Base-by-base conservation (phyloP, 2,888 invertebrate genomes). In the Dascillus cervinus region DNA sequence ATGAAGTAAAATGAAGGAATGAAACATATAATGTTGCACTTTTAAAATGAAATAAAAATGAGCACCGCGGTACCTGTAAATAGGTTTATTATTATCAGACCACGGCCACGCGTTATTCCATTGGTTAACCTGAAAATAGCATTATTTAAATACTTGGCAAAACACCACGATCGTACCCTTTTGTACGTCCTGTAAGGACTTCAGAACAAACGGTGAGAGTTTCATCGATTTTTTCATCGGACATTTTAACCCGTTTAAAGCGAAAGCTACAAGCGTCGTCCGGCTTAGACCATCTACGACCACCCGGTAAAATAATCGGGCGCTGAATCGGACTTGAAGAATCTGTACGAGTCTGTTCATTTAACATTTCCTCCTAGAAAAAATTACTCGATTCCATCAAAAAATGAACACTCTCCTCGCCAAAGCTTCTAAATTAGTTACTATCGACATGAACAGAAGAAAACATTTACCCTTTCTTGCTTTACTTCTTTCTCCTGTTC, bases 171-270 rank as follows among this genome's bases (percentile, higher is more conserved):
- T n/a, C 71, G 67, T 78, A 92, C 92, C 90, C 90, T 58, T 87
- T 73, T 36, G 84, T 79, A 49, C 82, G 82, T 44, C 89, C 88
- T 32, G 81, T 76, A 38, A 94, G 80, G 22, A 90, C 76, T 68
- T 91, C 89, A 1, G 89, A 81, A 61, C 90, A 91, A 3, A 82
- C 79, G 35, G 82, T 79, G 43, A 94, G 70, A 1, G 87, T 83
- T 56, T 90, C 85, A 10, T 85, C 83, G 34, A 95, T 87, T 66
- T 84, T 82, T 53, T 87, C 82, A 47, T 94, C 90, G 42, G 89
- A 83, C 71, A 87, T 91, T 47, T 56, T 58, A 10, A 37, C 23
- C n/a, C 58, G 55, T 26, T 50, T 54, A 22, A 50, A 47, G 13
- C 44, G 40, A n/a, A n/a, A n/a, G 28, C 45, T 46, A 3, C 58